Percentiles rank a stretch among this genome's conserved stretches.
Evolutionary conservation across 2,888 invertebrate species (phyloP).

Genomic region (Protodeltote pygarga): DNA sequence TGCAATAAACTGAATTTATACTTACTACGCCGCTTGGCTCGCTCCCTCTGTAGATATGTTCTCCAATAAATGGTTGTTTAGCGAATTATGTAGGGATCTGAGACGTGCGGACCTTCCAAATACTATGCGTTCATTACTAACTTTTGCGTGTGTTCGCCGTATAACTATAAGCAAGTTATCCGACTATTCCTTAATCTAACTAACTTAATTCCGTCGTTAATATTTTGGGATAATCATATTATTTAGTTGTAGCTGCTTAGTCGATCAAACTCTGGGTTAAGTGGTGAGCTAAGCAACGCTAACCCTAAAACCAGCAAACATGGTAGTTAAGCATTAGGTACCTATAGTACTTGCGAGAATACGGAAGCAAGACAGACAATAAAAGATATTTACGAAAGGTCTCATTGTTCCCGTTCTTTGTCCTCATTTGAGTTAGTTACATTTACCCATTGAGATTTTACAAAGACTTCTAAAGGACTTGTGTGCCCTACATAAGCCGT

Average conservation of each 20-base stretch:
- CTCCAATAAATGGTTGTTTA: slow-evolving; percentile 51
- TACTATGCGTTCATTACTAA: slow-evolving; percentile 52
- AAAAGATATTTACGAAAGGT: slow-evolving; percentile 67
- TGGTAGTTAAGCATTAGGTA: slow-evolving; percentile 39
- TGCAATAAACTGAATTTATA: slow-evolving; percentile 55
- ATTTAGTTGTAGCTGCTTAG: slow-evolving; percentile 25
- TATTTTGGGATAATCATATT: slow-evolving; percentile 36
- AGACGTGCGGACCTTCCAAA: slow-evolving; percentile 39
- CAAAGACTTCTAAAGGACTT: slow-evolving; percentile 50
- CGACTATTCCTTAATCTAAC: slow-evolving; percentile 39
- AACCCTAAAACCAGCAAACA: slow-evolving; percentile 53
- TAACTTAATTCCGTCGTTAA: slow-evolving; percentile 8
- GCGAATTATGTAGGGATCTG: slow-evolving; percentile 44
- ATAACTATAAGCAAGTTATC: slow-evolving; percentile 49
- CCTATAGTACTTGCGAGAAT: slow-evolving; percentile 40
- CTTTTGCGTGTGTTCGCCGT: slow-evolving; percentile 42
- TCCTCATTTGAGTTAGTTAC: slow-evolving; percentile 56
- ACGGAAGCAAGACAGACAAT: slow-evolving; percentile 58
- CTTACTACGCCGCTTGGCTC: slow-evolving; percentile 56
- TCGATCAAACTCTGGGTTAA: slow-evolving; percentile 23
- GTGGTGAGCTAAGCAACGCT: slow-evolving; percentile 32
- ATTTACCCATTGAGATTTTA: slow-evolving; percentile 60
- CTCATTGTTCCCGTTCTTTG: slow-evolving; percentile 64
- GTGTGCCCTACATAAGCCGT: slow-evolving; percentile 22
- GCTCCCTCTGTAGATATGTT: slow-evolving; percentile 44